phyloP scores from a whole-genome alignment of 2,797 vertebrate genomes.

The Neoniphon sammara region DNA sequence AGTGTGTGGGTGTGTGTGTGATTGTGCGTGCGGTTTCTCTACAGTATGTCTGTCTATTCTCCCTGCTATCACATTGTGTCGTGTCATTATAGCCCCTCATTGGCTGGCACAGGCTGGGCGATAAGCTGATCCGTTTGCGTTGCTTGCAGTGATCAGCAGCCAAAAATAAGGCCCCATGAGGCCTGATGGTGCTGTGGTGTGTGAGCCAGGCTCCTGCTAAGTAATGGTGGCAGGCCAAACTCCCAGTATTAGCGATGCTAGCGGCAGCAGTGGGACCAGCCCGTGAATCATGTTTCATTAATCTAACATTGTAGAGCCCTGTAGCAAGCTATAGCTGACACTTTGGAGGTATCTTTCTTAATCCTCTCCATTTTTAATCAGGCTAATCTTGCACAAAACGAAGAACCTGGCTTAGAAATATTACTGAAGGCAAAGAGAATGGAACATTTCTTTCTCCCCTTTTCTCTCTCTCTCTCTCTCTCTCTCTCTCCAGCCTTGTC shows the following conservation, averaged over 20 bases:
- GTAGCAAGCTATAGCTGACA: constrained; percentile 64
- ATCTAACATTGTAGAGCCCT: constrained; percentile 76
- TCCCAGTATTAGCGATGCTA: constrained; percentile 70
- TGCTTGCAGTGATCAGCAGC: constrained; percentile 55
- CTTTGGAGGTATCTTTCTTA: constrained; percentile 72
- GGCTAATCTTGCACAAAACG: constrained; percentile 72
- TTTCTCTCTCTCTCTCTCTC: not conserved
- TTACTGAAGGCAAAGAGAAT: constrained; percentile 46
- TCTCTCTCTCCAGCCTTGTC: not conserved
- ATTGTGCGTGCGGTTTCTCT: not conserved
- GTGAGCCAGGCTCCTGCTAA: constrained; percentile 76
- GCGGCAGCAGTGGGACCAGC: constrained; percentile 64
- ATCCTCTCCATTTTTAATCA: constrained; percentile 81
- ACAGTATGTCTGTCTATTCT: not conserved
- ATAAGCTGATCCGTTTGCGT: constrained; percentile 66
- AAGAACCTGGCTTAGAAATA: constrained; percentile 58
- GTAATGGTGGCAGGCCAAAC: constrained; percentile 72
- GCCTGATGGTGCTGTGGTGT: constrained; percentile 47
- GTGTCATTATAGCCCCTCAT: constrained; percentile 51
- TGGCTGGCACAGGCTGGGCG: constrained; percentile 50
- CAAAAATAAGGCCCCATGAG: constrained; percentile 61
- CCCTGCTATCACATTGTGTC: constrained; percentile 23
- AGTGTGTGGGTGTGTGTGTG: constrained; percentile 9
- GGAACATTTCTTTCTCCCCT: constrained; percentile 13
- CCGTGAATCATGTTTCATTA: constrained; percentile 80